A percentile compares a stretch with the other conserved stretches of the same genome.
phyloP scores from a whole-genome alignment of 2,888 invertebrate genomes.

The Bellardia bayeri region DNA sequence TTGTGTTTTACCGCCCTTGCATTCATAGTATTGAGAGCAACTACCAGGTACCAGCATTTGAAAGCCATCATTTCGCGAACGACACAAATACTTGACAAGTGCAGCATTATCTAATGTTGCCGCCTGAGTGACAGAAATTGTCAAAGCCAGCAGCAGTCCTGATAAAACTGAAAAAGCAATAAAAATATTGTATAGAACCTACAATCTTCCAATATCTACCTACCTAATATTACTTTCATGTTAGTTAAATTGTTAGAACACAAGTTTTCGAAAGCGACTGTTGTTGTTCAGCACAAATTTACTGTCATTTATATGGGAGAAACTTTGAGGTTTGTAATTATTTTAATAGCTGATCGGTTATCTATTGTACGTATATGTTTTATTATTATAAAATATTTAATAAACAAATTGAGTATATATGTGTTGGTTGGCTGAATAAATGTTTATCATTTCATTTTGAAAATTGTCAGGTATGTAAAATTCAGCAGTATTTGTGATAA shows the following conservation, averaged over 20 bases:
- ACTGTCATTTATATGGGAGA: conserved; percentile 21
- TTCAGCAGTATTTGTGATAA: too few relatives aligned
- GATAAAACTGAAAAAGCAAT: conserved; percentile 48
- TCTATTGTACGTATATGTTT: background rate
- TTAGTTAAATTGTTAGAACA: background rate
- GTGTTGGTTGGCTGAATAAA: too few relatives aligned
- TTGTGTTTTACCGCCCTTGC: conserved; percentile 75
- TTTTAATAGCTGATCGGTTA: conserved; percentile 45
- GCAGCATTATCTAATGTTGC: conserved; percentile 78
- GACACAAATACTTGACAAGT: conserved; percentile 78
- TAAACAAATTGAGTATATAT: too few relatives aligned
- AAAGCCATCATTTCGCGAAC: conserved; percentile 77
- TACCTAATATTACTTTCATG: conserved; percentile 42
- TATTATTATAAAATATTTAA: too few relatives aligned
- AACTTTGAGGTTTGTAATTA: background rate
- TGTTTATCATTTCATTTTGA: too few relatives aligned
- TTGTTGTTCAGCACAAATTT: background rate
- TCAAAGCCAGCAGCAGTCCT: conserved; percentile 71
- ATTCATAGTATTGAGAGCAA: conserved; percentile 80
- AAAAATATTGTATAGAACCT: background rate
- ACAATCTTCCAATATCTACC: background rate
- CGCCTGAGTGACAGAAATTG: conserved; percentile 69
- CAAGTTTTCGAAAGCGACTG: background rate
- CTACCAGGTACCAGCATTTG: conserved; percentile 80
- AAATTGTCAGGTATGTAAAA: too few relatives aligned